Conservation (phyloP, 2,888 invertebrate genomes). For the Diadegma fenestrale region DNA sequence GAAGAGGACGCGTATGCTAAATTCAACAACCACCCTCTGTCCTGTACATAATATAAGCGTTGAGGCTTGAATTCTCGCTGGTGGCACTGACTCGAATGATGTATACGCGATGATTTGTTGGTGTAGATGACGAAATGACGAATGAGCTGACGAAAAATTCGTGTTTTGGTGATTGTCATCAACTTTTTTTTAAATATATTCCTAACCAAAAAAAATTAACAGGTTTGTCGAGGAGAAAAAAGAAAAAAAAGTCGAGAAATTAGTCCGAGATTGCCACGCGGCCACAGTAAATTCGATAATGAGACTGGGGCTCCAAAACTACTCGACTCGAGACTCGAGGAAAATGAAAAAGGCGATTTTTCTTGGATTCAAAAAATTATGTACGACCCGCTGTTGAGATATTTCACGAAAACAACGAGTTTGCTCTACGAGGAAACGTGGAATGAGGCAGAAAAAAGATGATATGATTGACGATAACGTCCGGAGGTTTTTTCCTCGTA, state of each 20-base stretch:
- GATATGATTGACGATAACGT: conserved; percentile 57
- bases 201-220: background rate
- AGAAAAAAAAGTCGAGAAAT: background rate
- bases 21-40: conserved; percentile 69
- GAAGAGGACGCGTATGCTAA: conserved; percentile 74
- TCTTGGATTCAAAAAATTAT: background rate
- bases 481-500: conserved; percentile 47
- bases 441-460: conserved; percentile 23
- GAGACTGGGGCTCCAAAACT: background rate
- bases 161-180: background rate
- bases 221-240: background rate
- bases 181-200: conserved; percentile 3
- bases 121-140: conserved; percentile 44
- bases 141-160: conserved; percentile 32
- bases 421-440: background rate
- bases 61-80: conserved; percentile 63
- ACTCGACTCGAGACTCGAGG: background rate
- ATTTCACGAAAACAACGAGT: conserved; percentile 35
- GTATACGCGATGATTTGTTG: conserved; percentile 61
- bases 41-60: conserved; percentile 39
- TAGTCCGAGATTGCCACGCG: background rate
- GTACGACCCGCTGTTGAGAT: background rate
- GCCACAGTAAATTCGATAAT: background rate
- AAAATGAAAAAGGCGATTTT: background rate
- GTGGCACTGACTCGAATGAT: conserved; percentile 43